A percentile compares a stretch with the other conserved stretches of the same genome.
These are phyloP conservation scores for Scotopteryx bipunctaria DNA, from an alignment of 2,888 invertebrate species.

Conservation along the genomic window DNA sequence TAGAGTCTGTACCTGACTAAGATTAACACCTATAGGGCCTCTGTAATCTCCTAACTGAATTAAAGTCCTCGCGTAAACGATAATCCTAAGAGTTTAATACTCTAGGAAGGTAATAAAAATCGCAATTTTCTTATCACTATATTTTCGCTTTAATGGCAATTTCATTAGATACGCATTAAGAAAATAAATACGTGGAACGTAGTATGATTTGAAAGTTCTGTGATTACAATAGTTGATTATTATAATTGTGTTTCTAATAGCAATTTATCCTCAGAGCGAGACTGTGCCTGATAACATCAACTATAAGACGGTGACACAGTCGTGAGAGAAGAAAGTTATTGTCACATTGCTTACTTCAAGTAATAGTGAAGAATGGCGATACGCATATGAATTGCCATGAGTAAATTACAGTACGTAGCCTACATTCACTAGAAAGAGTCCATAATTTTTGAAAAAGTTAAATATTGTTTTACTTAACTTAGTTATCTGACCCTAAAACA, in stretches of 20 bases:
- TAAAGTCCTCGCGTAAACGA: constrained; percentile 22
- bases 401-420: constrained; percentile 8
- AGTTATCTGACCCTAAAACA: not conserved
- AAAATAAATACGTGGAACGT: constrained; percentile 12
- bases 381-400: constrained; percentile 18
- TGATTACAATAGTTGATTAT: not conserved
- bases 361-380: constrained; percentile 27
- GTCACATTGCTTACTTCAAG: constrained; percentile 44
- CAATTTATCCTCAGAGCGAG: constrained; percentile 12
- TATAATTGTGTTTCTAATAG: no score
- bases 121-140: constrained; percentile 16
- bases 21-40: constrained; percentile 41
- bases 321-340: constrained; percentile 70
- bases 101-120: constrained; percentile 16
- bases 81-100: constrained; percentile 28
- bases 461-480: not conserved
- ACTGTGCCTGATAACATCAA: constrained; percentile 46
- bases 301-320: constrained; percentile 46
- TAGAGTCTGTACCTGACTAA: constrained; percentile 18
- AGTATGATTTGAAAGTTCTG: not conserved
- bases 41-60: constrained; percentile 36
- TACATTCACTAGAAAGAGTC: not conserved
- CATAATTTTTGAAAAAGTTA: not conserved
- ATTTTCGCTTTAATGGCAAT: constrained; percentile 27
- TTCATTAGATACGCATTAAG: constrained; percentile 36